Evolutionary conservation across 2,113 vertebrate genomes (phyloP), one percentile per base, ranked within the genome.

Genomic region (Chaenocephalus aceratus): DNA sequence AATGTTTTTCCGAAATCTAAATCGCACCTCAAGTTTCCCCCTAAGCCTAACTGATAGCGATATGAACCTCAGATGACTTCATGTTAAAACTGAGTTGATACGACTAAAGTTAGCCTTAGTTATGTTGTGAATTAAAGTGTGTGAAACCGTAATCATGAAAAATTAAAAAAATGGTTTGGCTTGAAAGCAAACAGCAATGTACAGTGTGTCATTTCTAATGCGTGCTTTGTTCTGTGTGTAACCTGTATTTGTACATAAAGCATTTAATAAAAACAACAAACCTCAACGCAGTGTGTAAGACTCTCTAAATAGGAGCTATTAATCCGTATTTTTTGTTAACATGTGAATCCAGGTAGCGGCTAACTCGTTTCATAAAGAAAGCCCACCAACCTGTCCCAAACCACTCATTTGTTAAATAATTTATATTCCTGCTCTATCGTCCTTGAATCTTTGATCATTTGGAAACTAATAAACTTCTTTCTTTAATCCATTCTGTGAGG

Each of bases 241-340:
- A 97, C 93, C 95, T 99, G 97, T 99, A 97, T 97, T 97, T 99
- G 97, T 99, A 98, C 92, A 97, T 96, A 97, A 94, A 94, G 93
- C 92, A 92, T 94, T 93, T 95, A 94, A 96, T 96, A 97, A 95
- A 96, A 95, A 96, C 90, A 94, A 96, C 96, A 97, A 97, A 96
- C 96, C 96, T 97, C 96, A 96, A 94, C 95, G 94, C 95, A 92
- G 94, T 97, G 97, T 99, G 96, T 96, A 97, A 97, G 96, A 95
- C 96, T 97, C 94, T 96, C 96, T 98, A 98, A 99, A 97, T 97
- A 98, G 96, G 96, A 84, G 63, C 77, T 60, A 54, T 74, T 79
- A 85, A 77, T 53, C 68, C 64, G 2, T 48, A 94, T 96, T 96
- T 96, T 95, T 96, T 96, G 95, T 96, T 95, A 97, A 97, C 96